Conservation (phyloP, 2,888 invertebrate genomes). For the Drosophila aldrichi region DNA sequence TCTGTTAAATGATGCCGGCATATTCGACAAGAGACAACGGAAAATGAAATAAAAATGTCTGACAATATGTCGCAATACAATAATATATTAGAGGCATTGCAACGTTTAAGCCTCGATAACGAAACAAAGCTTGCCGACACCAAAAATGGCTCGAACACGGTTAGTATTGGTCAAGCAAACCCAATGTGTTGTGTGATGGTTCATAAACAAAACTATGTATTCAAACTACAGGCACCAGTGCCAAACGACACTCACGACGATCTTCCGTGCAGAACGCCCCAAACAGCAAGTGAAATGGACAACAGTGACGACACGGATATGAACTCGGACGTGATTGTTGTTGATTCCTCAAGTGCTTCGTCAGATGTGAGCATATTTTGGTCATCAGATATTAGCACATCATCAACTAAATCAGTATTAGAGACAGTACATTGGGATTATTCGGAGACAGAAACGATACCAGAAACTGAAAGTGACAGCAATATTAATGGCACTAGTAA, state of each 20-base stretch:
- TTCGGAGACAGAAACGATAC: conserved; percentile 26
- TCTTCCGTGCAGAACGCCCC: conserved; percentile 52
- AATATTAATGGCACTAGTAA: conserved; percentile 29
- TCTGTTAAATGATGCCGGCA: conserved; percentile 36
- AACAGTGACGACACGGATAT: conserved; percentile 54
- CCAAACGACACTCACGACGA: conserved; percentile 36
- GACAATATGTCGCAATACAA: not conserved
- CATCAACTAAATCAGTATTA: conserved; percentile 13
- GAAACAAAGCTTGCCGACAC: not conserved
- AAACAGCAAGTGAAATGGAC: conserved; percentile 52
- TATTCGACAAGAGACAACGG: not conserved
- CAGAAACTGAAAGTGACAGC: conserved; percentile 41
- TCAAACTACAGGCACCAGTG: conserved; percentile 41
- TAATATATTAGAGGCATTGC: conserved; percentile 12
- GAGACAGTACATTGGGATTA: not conserved
- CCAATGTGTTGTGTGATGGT: not conserved
- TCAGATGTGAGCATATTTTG: conserved; percentile 24
- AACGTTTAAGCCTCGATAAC: not conserved
- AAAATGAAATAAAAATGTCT: conserved; percentile 32
- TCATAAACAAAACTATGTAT: conserved; percentile 17
- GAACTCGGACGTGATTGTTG: conserved; percentile 34
- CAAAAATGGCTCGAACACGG: not conserved
- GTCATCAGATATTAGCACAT: conserved; percentile 6
- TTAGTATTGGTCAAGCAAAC: conserved; percentile 11
- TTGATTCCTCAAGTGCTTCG: conserved; percentile 27